Evolutionary conservation across 1,140 invertebrate genomes (phyloP).

Genomic region (Temnothorax longispinosus): DNA sequence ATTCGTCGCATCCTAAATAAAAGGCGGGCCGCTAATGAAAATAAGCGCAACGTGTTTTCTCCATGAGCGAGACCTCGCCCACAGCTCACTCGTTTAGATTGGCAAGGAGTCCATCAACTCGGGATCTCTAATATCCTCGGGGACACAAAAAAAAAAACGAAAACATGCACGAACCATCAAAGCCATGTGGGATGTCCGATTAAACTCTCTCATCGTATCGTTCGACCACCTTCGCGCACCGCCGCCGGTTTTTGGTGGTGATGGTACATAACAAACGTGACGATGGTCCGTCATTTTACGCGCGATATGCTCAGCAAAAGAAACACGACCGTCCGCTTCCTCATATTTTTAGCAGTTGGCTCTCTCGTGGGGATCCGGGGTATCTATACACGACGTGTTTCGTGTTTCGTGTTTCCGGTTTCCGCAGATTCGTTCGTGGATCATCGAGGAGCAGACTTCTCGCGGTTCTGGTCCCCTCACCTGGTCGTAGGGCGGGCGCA

Average conservation of each 20-base stretch:
- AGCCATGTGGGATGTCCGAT: slow-evolving; percentile 50
- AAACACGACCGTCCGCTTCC: slow-evolving; percentile 27
- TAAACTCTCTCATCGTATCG: slow-evolving; percentile 65
- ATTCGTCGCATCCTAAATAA: slow-evolving; percentile 54
- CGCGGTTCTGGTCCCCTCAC: slow-evolving; percentile 37
- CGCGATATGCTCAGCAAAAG: neutral
- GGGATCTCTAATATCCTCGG: slow-evolving; percentile 51
- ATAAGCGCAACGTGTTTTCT: slow-evolving; percentile 15
- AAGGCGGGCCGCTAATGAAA: slow-evolving; percentile 23
- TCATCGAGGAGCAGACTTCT: slow-evolving; percentile 42
- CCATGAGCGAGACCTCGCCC: neutral
- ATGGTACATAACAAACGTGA: slow-evolving; percentile 71
- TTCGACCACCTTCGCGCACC: slow-evolving; percentile 51
- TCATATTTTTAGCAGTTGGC: slow-evolving; percentile 40
- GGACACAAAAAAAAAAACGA: slow-evolving; percentile 57
- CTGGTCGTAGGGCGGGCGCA: neutral
- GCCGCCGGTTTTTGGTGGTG: slow-evolving; percentile 79
- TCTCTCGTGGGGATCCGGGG: slow-evolving; percentile 8
- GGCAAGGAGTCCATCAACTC: slow-evolving; percentile 18
- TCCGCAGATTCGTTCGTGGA: slow-evolving; percentile 30
- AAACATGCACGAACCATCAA: slow-evolving; percentile 66
- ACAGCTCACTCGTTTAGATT: neutral
- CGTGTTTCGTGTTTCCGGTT: neutral
- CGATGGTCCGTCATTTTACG: slow-evolving; percentile 18
- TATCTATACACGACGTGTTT: neutral